These are phyloP conservation scores for Callimorpha dominula DNA, from an alignment of 2,888 invertebrate species.

Conservation along the genomic window DNA sequence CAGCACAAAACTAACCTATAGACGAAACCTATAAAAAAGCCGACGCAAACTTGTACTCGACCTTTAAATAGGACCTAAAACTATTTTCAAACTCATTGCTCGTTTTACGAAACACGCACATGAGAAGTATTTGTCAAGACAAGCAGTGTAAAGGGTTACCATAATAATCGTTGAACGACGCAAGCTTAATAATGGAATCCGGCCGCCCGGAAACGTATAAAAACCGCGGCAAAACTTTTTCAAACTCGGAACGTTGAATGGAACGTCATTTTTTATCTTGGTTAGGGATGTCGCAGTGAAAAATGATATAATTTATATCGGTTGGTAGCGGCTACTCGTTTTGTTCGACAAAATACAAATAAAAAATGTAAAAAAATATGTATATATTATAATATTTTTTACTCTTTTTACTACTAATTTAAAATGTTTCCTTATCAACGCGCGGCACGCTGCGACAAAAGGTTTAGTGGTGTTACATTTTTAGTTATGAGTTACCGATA, in stretches of 20 bases:
- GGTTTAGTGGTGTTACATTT: conserved; percentile 64
- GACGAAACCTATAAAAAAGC: conserved; percentile 69
- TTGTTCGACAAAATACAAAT: conserved; percentile 85
- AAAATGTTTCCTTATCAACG: conserved; percentile 87
- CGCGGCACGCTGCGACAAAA: conserved; percentile 82
- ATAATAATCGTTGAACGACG: conserved; percentile 44
- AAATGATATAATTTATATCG: conserved; percentile 87
- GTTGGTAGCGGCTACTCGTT: conserved; percentile 85
- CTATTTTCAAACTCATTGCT: conserved; percentile 33
- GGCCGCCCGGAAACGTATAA: conserved; percentile 84
- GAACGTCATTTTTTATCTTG: conserved; percentile 85
- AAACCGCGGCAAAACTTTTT: conserved; percentile 86
- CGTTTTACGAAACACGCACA: background rate
- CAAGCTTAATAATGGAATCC: conserved; percentile 73
- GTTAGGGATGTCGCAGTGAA: conserved; percentile 85
- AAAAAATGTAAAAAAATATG: conserved; percentile 76
- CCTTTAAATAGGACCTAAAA: conserved; percentile 26
- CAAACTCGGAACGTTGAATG: conserved; percentile 82
- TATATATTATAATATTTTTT: conserved; percentile 77
- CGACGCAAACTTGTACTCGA: conserved; percentile 54
- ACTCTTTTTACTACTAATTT: conserved; percentile 82
- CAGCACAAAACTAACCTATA: conserved; percentile 54
- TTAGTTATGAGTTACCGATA: conserved; percentile 49
- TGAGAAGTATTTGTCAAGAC: conserved; percentile 10
- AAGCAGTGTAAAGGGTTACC: conserved; percentile 29